Evolutionary conservation across 2,888 invertebrate genomes (phyloP).

Genomic region (Stictocephala bisonia): DNA sequence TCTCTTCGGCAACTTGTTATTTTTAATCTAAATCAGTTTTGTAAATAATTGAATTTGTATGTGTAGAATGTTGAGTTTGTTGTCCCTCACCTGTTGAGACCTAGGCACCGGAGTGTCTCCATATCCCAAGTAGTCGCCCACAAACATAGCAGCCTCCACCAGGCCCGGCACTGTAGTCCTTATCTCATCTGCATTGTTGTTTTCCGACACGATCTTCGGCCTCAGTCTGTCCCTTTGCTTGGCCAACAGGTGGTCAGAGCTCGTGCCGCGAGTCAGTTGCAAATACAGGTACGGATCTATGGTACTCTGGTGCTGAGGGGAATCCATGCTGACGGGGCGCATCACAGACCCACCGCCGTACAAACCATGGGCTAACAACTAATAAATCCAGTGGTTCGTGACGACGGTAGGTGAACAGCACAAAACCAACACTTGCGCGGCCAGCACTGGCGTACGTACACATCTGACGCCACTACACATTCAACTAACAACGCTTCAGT

Average conservation of each 20-base stretch:
- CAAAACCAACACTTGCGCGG: background rate
- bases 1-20: too few relatives aligned
- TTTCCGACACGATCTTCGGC: conserved; percentile 4
- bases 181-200: background rate
- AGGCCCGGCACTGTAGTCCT: conserved; percentile 38
- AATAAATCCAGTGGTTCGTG: conserved; percentile 10
- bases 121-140: conserved; percentile 27
- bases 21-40: too few relatives aligned
- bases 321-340: conserved; percentile 8
- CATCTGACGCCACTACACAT: too few relatives aligned
- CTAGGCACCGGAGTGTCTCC: conserved; percentile 14
- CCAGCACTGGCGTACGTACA: background rate
- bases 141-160: conserved; percentile 48
- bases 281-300: conserved; percentile 49
- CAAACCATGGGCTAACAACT: conserved; percentile 5
- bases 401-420: background rate
- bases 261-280: conserved; percentile 32
- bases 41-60: too few relatives aligned
- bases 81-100: too few relatives aligned
- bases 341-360: background rate
- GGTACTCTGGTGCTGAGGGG: background rate
- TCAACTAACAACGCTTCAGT: background rate
- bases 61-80: too few relatives aligned
- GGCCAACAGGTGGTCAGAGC: conserved; percentile 37
- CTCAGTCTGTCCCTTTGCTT: conserved; percentile 43